phyloP scores from a whole-genome alignment of 2,113 vertebrate genomes.

The Coreoperca whiteheadi region DNA sequence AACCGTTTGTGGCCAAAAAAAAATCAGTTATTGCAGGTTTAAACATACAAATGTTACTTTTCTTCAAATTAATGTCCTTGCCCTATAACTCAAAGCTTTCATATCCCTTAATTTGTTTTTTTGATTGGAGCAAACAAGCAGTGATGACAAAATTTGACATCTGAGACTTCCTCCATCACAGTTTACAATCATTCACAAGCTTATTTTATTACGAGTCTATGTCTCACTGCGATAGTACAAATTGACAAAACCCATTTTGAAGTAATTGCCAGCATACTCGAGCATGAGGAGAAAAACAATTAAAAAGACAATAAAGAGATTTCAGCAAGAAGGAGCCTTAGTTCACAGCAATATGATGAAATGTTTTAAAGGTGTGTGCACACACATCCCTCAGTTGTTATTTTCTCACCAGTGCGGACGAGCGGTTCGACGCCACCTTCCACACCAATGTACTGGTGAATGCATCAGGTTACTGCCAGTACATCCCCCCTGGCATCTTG shows the following conservation, averaged over 20 bases:
- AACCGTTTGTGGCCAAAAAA: too few species aligned
- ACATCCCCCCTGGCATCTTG: slow-evolving; percentile 92
- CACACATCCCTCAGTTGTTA: neutral
- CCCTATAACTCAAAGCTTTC: too few species aligned
- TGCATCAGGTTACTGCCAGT: slow-evolving; percentile 89
- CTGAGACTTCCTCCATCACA: neutral
- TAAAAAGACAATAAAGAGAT: neutral
- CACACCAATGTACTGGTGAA: slow-evolving; percentile 92
- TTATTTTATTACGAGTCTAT: neutral
- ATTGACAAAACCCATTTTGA: slow-evolving; percentile 14
- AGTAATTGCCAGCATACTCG: neutral
- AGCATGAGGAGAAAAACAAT: neutral
- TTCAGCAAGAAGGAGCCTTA: neutral
- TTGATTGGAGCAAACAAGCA: neutral
- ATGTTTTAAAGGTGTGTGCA: neutral
- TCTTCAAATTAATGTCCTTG: neutral
- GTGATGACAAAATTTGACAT: neutral
- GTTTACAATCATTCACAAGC: neutral
- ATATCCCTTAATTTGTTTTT: neutral
- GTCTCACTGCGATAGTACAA: neutral
- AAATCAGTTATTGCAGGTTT: neutral
- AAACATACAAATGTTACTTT: neutral
- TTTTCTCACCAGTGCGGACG: slow-evolving; percentile 84
- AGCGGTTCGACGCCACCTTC: slow-evolving; percentile 91
- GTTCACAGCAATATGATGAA: neutral